These are phyloP conservation scores for Troglohyphantes excavatus DNA, from an alignment of 2,888 invertebrate species.

Conservation along the genomic window DNA sequence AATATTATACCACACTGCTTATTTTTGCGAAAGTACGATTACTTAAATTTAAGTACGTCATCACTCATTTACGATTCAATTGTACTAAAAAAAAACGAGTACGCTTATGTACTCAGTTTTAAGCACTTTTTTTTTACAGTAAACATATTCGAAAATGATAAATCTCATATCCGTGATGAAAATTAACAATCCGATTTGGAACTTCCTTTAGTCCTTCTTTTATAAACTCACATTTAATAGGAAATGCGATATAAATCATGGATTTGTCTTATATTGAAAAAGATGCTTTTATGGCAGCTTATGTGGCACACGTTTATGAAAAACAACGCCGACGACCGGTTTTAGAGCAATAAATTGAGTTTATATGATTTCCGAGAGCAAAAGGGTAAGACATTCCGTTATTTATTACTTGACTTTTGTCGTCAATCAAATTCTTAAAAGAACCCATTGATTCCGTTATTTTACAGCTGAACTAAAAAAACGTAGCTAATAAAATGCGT, in stretches of 20 bases:
- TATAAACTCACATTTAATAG: not conserved
- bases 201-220: not conserved
- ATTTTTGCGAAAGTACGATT: no score
- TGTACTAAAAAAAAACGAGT: no score
- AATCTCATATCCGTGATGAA: no score
- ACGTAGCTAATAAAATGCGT: not conserved
- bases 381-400: conserved; percentile 14
- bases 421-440: conserved; percentile 22
- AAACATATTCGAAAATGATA: no score
- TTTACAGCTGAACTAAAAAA: not conserved
- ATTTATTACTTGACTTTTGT: not conserved
- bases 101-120: no score
- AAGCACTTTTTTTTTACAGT: no score
- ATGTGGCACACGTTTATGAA: not conserved
- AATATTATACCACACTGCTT: no score
- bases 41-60: no score
- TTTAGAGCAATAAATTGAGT: conserved; percentile 26
- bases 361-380: not conserved
- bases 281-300: not conserved
- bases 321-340: conserved; percentile 16
- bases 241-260: not conserved
- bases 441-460: not conserved
- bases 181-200: not conserved
- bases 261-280: not conserved
- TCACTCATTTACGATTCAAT: no score